Evolutionary conservation across 2,797 vertebrate genomes (phyloP).

Genomic region (Neostethus bicornis): DNA sequence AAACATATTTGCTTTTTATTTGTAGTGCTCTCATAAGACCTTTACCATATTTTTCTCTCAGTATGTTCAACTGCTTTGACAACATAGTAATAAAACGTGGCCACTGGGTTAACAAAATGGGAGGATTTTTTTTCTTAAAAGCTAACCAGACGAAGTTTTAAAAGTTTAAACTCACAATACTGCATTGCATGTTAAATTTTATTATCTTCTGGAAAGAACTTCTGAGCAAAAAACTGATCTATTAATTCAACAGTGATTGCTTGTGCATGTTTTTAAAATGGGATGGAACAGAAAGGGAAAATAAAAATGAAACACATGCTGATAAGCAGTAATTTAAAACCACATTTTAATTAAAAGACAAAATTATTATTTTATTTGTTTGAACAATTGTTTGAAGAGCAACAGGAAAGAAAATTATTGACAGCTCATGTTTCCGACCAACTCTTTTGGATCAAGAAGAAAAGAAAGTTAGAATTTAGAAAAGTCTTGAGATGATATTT

Average conservation of each 20-base stretch:
- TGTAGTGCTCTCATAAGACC: neutral
- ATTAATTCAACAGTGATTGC: neutral
- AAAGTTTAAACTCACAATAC: neutral
- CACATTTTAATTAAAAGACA: neutral
- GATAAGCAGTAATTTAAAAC: neutral
- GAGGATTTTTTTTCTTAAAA: neutral
- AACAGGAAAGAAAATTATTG: neutral
- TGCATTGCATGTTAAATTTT: neutral
- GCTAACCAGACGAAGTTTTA: neutral
- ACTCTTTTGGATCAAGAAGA: neutral
- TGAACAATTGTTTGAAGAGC: neutral
- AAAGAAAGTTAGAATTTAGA: neutral
- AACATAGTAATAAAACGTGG: neutral
- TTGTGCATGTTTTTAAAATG: neutral
- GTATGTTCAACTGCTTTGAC: neutral
- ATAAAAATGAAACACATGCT: neutral
- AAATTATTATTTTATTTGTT: neutral
- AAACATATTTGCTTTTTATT: neutral
- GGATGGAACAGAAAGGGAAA: neutral
- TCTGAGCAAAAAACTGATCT: no score
- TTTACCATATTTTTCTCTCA: neutral
- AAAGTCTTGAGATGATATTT: no score
- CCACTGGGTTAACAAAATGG: neutral
- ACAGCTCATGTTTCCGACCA: neutral
- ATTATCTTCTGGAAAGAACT: no score